phyloP scores from a whole-genome alignment of 2,113 vertebrate genomes.

The Drymodes brunneopygia region DNA sequence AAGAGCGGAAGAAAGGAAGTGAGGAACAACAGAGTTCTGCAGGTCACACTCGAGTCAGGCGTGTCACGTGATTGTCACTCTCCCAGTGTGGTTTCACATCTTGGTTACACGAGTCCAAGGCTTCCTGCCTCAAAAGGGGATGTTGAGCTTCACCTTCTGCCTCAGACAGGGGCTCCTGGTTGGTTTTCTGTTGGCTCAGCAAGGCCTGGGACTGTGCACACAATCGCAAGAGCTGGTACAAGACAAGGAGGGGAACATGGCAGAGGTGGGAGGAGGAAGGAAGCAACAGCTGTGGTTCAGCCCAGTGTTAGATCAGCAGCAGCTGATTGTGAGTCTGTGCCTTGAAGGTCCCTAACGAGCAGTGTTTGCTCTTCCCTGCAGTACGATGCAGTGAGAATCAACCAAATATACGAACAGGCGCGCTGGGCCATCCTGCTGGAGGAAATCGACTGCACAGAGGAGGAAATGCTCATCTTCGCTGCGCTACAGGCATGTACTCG shows the following conservation, averaged over 20 bases:
- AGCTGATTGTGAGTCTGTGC: background rate
- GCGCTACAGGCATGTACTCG: slow-evolving; percentile 84
- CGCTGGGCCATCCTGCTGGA: slow-evolving; percentile 93
- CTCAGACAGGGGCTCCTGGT: background rate
- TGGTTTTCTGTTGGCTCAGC: background rate
- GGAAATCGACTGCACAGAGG: slow-evolving; percentile 96
- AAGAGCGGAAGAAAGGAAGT: background rate
- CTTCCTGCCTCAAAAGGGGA: background rate
- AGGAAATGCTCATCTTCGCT: slow-evolving; percentile 97
- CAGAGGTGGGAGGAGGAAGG: background rate
- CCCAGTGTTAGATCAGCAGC: background rate
- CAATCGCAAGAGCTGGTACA: background rate
- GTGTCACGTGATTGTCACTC: background rate
- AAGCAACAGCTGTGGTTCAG: background rate
- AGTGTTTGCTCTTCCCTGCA: slow-evolving; percentile 10
- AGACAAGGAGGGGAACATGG: background rate
- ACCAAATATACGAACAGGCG: slow-evolving; percentile 95
- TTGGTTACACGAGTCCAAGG: background rate
- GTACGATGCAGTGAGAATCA: slow-evolving; percentile 95
- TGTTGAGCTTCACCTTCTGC: background rate
- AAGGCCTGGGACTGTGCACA: background rate
- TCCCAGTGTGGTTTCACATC: background rate
- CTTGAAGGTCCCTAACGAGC: background rate
- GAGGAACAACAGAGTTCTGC: background rate
- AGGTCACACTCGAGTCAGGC: background rate